Conservation (phyloP, 1,140 invertebrate species). For the Coptotermes formosanus region DNA sequence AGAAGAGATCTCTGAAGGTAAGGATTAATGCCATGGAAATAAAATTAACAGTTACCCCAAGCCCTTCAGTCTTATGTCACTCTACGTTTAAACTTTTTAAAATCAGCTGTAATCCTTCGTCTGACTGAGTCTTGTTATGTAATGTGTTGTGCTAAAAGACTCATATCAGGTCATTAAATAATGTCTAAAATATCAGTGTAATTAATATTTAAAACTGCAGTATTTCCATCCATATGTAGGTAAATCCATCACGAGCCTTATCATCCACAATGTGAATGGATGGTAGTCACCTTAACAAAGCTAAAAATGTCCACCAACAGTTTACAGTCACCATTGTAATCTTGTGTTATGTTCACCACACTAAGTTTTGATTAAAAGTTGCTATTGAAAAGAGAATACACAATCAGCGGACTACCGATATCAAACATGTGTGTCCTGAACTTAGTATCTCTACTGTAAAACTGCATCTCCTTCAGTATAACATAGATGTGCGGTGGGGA, state of each 20-base stretch:
- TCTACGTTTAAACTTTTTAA: not conserved
- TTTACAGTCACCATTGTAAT: not conserved
- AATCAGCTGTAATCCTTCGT: not conserved
- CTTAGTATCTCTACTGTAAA: not conserved
- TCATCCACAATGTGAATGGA: not conserved
- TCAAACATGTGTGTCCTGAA: not conserved
- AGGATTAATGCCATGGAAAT: not conserved
- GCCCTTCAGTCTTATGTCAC: not conserved
- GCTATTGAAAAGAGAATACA: not conserved
- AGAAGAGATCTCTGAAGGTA: too few species aligned
- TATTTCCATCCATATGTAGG: not conserved
- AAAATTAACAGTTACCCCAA: not conserved
- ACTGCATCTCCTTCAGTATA: not conserved
- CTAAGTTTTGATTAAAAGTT: not conserved
- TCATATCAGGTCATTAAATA: not conserved
- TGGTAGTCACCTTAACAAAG: not conserved
- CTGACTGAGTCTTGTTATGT: not conserved
- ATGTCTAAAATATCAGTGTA: not conserved
- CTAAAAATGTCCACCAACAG: not conserved
- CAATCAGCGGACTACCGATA: not conserved
- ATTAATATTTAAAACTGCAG: not conserved
- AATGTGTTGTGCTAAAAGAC: not conserved
- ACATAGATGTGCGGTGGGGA: not conserved
- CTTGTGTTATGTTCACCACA: not conserved
- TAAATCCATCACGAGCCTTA: conserved; percentile 15